Evolutionary conservation across 2,797 vertebrate genomes (phyloP), one percentile per base, ranked within the genome.

Genomic region (Vultur gryphus): DNA sequence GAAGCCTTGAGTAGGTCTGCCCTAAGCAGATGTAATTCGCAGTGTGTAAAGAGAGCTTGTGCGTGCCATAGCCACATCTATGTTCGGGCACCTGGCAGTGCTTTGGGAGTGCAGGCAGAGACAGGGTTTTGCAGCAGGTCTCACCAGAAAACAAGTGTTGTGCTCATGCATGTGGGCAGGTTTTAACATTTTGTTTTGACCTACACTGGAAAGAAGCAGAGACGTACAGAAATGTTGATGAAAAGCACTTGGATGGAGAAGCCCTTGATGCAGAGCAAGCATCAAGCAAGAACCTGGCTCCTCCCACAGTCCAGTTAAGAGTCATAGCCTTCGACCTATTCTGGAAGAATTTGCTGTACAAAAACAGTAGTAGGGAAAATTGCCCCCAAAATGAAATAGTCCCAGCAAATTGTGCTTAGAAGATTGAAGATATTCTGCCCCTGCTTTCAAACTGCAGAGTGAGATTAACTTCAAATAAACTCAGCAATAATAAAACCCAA

Each of bases 21-120:
- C 25, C 31, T 9, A 14, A 67, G 55, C 39, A 71, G 57, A 48
- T 70, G 19, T 37, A 48, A 59, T 57, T 72, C 12, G 3, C 17
- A 31, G 28, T 12, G 2, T 55, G 13, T 21, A 35, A 77, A 46
- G 29, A 46, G 41, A 70, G 8, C 11, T 66, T 2, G 3, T 72
- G 11, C 1, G 0, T 73, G 51, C 43, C 3, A 1, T 3, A 66
- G 33, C 10, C 51, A 10, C 20, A 2, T 39, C 17, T 54, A 1
- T 9, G 6, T 44, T 19, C 16, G 28, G 19, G 10, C 9, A 75
- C 12, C 25, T 67, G 72, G 44, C 11, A 31, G 21, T 13, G 13
- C n/a, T 52, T 21, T n/a, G 37, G 31, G 25, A 69, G 11, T 11
- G 12, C 35, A 80, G 69, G 41, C n/a, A 76, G 55, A n/a, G 33